Base-by-base conservation (phyloP, 1,140 invertebrate genomes). In the Drosophila tani region DNA sequence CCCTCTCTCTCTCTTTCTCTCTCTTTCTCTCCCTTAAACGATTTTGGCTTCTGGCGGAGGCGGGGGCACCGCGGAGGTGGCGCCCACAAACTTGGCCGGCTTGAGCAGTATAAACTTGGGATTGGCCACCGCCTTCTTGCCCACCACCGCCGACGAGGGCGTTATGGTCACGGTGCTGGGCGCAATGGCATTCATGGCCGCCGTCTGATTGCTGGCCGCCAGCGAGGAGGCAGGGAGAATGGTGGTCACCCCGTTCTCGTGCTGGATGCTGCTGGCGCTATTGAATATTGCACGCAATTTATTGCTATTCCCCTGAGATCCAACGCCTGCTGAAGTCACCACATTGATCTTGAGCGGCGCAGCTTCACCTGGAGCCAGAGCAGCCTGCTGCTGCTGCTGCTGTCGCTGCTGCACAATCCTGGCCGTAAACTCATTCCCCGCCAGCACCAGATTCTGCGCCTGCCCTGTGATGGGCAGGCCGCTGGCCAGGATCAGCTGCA, bases 231-330 rank as follows among this genome's bases (percentile, higher is more conserved):
- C 91, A 14, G 91, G 91, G 69, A 92, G 57, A 29, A 92, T 92
- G 27, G 91, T 92, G 14, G 91, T 92, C 32, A 92, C 85, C 4
- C 91, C 91, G 49, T 92, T 92, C 73, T 92, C 91, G 60, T 92
- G 91, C 55, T 92, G 91, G 19, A 92, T 92, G 51, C 82, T 80
- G 57, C 77, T 92, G 41, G 77, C 81, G 59, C 74, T 91, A 50
- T 91, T 82, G 15, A 90, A 92, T 83, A 92, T 87, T 91, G 91
- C 82, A 84, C 91, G 91, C 78, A 90, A 71, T 78, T 91, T 90
- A 79, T 82, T 79, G 75, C 70, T 58, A 45, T 55, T 68, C 43
- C 62, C 80, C 75, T 91, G 86, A 91, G 86, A 91, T 91, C 86
- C 78, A 21, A 14, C 40, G 35, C 35, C 35, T 12, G 8, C 53